Conservation (phyloP, 2,888 invertebrate genomes). For the Drosophila anceps region DNA sequence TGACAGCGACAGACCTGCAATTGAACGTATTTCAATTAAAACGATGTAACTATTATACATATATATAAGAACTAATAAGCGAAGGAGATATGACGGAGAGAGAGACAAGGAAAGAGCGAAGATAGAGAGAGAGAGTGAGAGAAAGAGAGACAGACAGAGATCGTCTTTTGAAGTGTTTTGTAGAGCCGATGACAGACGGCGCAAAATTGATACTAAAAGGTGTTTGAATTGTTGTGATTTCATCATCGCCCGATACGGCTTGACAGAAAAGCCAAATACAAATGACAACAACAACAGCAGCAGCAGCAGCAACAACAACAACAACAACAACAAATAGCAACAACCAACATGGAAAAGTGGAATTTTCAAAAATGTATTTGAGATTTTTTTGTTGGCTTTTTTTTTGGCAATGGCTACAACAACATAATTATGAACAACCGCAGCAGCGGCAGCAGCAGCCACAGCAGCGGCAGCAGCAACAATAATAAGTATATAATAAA, state of each 20-base stretch:
- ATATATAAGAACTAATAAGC: not conserved
- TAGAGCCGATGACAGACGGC: conserved; percentile 58
- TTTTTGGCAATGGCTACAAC: conserved; percentile 61
- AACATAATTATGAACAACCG: conserved; percentile 70
- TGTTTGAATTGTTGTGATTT: conserved; percentile 82
- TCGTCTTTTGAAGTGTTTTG: conserved; percentile 3
- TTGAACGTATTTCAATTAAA: not conserved
- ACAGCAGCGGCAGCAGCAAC: conserved; percentile 21
- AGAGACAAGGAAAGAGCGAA: not conserved
- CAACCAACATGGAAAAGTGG: conserved; percentile 72
- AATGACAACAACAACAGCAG: conserved; percentile 17
- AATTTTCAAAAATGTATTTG: conserved; percentile 68
- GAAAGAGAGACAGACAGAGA: not conserved
- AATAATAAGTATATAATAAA: conserved; percentile 42
- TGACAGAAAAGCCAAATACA: conserved; percentile 76
- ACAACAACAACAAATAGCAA: conserved; percentile 14
- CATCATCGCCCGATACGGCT: conserved; percentile 78
- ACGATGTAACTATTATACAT: not conserved
- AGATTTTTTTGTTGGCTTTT: conserved; percentile 22
- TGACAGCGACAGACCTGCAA: not conserved
- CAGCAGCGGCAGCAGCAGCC: conserved; percentile 19
- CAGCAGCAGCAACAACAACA: not conserved
- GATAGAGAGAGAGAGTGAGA: not conserved
- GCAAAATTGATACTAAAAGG: conserved; percentile 79
- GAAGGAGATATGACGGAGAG: not conserved